phyloP scores from a whole-genome alignment of 2,113 vertebrate species.

The Rhineura floridana region DNA sequence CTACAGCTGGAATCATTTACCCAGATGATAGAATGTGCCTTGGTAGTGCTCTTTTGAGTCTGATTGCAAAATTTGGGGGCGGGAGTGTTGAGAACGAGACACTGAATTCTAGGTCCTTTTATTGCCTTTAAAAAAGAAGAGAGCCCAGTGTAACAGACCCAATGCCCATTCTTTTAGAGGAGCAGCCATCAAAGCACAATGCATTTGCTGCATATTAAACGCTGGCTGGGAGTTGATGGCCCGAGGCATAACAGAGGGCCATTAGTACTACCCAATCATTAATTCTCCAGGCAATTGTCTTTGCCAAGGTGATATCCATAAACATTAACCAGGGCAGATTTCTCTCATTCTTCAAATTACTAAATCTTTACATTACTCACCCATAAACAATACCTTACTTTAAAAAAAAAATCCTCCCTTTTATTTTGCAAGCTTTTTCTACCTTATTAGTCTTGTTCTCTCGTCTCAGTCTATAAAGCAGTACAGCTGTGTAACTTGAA shows the following conservation, averaged over 20 bases:
- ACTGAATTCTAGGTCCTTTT: background rate
- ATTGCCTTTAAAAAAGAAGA: background rate
- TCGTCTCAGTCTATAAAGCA: background rate
- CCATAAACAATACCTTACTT: background rate
- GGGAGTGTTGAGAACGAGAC: too few species aligned
- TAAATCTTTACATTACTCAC: background rate
- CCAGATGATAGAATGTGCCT: background rate
- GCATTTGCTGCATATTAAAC: conserved; percentile 31
- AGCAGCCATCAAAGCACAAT: conserved; percentile 21
- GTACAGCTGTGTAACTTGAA: background rate
- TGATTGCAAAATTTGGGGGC: background rate
- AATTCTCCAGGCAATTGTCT: conserved; percentile 17
- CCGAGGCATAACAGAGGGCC: background rate
- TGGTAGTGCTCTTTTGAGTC: background rate
- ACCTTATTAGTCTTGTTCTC: background rate
- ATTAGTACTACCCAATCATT: conserved; percentile 10
- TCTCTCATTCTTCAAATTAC: background rate
- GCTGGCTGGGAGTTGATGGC: background rate
- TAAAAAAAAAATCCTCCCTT: background rate
- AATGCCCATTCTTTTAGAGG: conserved; percentile 16
- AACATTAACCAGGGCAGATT: background rate
- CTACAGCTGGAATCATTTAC: background rate
- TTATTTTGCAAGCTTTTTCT: background rate
- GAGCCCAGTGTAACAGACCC: conserved; percentile 19
- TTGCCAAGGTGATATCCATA: conserved; percentile 10